These are phyloP conservation scores for Artemia sinica DNA, from an alignment of 2,888 invertebrate species.

Conservation along the genomic window DNA sequence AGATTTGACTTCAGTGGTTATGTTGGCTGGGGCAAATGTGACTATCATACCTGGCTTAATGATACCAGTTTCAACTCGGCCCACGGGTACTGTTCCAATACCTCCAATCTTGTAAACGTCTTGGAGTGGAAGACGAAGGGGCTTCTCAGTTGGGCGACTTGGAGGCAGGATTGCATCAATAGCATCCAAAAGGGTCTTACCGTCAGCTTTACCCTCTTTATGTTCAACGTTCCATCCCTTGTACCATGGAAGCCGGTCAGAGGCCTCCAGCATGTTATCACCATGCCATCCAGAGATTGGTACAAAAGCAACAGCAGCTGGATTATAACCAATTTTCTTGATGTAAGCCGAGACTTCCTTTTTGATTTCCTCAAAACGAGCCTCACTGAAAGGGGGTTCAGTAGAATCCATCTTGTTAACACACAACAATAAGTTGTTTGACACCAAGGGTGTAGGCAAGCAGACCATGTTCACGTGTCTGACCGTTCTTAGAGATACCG, in stretches of 20 bases:
- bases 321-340: constrained; percentile 99
- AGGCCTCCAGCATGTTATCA: constrained; percentile 97
- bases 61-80: constrained; percentile 96
- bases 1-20: constrained; percentile 98
- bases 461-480: constrained; percentile 95
- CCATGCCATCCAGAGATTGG: constrained; percentile 99
- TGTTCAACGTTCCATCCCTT: constrained; percentile 93
- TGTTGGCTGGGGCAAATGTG: constrained; percentile 86
- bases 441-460: constrained; percentile 96
- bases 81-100: constrained; percentile 99
- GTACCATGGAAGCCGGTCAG: constrained; percentile 82
- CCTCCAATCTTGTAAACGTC: constrained; percentile 99
- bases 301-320: constrained; percentile 87
- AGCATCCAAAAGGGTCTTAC: constrained; percentile 84
- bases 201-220: constrained; percentile 81
- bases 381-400: constrained; percentile 88
- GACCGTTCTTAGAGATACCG: constrained; percentile 98
- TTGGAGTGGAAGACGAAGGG: constrained; percentile 93
- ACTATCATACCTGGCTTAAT: constrained; percentile 91
- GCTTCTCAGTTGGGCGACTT: constrained; percentile 83
- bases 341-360: constrained; percentile 96
- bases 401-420: constrained; percentile 99
- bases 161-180: constrained; percentile 93
- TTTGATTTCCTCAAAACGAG: constrained; percentile 95
- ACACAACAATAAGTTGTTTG: constrained; percentile 94